Conservation (phyloP, 1,140 invertebrate species). For the Danaus melanippus region DNA sequence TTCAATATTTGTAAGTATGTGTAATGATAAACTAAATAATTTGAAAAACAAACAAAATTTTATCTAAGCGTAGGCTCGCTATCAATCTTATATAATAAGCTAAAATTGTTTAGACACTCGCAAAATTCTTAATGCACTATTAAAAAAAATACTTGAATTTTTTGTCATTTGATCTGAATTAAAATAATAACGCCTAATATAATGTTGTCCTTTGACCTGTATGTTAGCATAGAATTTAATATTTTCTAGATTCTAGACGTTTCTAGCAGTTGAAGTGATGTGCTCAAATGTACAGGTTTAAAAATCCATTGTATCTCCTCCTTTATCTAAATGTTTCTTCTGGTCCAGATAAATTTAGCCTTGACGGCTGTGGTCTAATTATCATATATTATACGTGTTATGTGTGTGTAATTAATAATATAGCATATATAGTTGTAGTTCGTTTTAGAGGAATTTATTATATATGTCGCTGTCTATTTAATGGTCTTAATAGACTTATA, state of each 20-base stretch:
- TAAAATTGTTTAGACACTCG: background rate
- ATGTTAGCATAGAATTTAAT: constrained; percentile 1
- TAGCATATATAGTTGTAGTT: too few species aligned
- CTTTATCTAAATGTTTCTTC: constrained; percentile 36
- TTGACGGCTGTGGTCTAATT: constrained; percentile 31
- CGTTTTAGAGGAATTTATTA: too few species aligned
- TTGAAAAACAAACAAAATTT: too few species aligned
- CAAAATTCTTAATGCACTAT: constrained; percentile 2
- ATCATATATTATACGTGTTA: background rate
- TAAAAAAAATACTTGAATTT: too few species aligned
- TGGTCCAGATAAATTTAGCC: constrained; percentile 28
- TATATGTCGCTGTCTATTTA: too few species aligned
- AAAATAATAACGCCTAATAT: too few species aligned
- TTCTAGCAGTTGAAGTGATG: constrained; percentile 31
- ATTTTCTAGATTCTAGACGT: constrained; percentile 5
- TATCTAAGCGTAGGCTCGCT: background rate
- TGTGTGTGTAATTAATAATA: background rate
- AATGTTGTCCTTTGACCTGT: too few species aligned
- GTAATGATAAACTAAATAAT: too few species aligned
- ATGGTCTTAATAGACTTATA: too few species aligned
- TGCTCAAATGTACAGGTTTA: constrained; percentile 62
- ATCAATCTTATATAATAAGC: background rate
- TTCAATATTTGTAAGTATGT: too few species aligned
- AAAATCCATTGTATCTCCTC: constrained; percentile 31
- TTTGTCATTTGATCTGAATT: too few species aligned